Evolutionary conservation across 2,113 vertebrate species (phyloP).

Genomic region (zebrafish (Danio rerio)): GRCz12tu NC_133198.1:20749501-20750000

Average conservation of each 20-base stretch:
- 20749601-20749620: background rate
- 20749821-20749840: background rate
- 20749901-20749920: background rate
- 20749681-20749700: slow-evolving; percentile 73
- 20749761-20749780: background rate
- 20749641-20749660: background rate
- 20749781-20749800: background rate
- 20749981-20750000: background rate
- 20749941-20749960: background rate
- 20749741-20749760: background rate
- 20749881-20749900: background rate
- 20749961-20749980: background rate
- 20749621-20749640: background rate
- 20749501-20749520: too few relatives aligned
- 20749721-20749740: background rate
- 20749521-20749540: too few relatives aligned
- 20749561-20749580: too few relatives aligned
- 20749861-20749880: background rate
- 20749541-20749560: too few relatives aligned
- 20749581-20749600: background rate
- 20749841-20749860: background rate
- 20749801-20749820: background rate
- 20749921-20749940: background rate
- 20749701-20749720: slow-evolving; percentile 86
- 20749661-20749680: background rate